These are phyloP conservation scores for Homalodisca vitripennis DNA, from an alignment of 1,140 invertebrate species.

Conservation along the genomic window DNA sequence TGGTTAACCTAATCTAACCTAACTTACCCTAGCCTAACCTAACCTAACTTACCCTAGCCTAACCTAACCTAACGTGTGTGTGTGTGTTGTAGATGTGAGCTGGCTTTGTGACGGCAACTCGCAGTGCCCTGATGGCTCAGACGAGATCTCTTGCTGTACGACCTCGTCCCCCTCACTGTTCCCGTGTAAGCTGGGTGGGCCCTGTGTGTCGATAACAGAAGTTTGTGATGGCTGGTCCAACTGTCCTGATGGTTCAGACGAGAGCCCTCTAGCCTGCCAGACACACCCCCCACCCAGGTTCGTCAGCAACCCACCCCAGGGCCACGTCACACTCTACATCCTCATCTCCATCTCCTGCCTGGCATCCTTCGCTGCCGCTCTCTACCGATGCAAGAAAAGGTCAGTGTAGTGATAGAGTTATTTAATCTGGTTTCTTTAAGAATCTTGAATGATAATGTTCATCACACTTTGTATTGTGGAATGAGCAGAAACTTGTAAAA, in stretches of 20 bases:
- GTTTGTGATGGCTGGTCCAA: conserved; percentile 67
- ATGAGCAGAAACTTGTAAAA: too few species aligned
- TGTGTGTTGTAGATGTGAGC: conserved; percentile 37
- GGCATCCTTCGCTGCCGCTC: conserved; percentile 43
- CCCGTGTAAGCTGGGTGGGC: conserved; percentile 54
- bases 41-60: too few species aligned
- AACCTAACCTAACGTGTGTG: too few species aligned
- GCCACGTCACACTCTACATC: conserved; percentile 36
- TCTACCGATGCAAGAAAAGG: conserved; percentile 35
- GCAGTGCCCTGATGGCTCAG: conserved; percentile 77
- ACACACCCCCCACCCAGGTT: neutral
- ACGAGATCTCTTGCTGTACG: conserved; percentile 57
- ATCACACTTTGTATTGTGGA: too few species aligned
- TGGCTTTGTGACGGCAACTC: conserved; percentile 63
- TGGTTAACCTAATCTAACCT: too few species aligned
- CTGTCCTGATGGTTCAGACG: conserved; percentile 72
- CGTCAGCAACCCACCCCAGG: conserved; percentile 19
- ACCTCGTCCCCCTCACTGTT: conserved; percentile 51
- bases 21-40: too few species aligned
- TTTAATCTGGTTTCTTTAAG: too few species aligned
- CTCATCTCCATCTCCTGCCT: conserved; percentile 51
- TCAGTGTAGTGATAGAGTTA: too few species aligned
- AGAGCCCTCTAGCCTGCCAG: conserved; percentile 46
- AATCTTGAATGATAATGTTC: too few species aligned
- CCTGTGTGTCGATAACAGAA: conserved; percentile 56